Evolutionary conservation across 2,797 vertebrate genomes (phyloP), one percentile per base, ranked within the genome.

Genomic region (Sphaeramia orbicularis): DNA sequence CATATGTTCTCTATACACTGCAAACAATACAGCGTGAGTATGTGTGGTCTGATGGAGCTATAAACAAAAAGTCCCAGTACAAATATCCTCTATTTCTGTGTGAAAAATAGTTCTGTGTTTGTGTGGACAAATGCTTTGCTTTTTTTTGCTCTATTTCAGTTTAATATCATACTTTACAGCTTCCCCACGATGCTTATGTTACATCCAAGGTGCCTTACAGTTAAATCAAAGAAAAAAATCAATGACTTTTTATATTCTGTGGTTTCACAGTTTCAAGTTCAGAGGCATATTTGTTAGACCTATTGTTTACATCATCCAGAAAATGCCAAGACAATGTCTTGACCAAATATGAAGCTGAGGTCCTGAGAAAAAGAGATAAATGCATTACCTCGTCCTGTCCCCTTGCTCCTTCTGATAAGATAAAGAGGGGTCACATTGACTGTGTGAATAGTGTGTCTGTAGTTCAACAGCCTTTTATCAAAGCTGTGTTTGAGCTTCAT

Each of bases 361-460:
- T 74, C 67, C 80, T 76, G 69, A 54, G 48, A 68, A 62, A 48
- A 14, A 69, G 50, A 72, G 81, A 89, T 86, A 86, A 83, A 82
- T 64, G 66, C 76, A 66, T 74, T 84, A 59, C 79, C 53, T 81
- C 45, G 19, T 16, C 55, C 54, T 11, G 38, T 78, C 49, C 57
- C 65, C 53, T 67, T 49, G 67, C 60, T 76, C 56, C 57, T 41
- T 3, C 36, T 49, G 77, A 85, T 86, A 76, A 86, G 83, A 91
- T 84, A 89, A 80, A 38, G 21, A 30, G n/a, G 74, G 80, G 75
- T 84, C 83, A 81, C 76, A 76, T 76, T 87, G 80, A 24, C 68
- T 60, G 64, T 72, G 66, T 76, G 61, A 82, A 74, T 30, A 65
- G 60, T 65, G 45, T 5, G 5, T 54, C 57, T 78, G 51, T 12